phyloP scores from a whole-genome alignment of 2,888 invertebrate genomes.

The Conops quadrifasciatus region DNA sequence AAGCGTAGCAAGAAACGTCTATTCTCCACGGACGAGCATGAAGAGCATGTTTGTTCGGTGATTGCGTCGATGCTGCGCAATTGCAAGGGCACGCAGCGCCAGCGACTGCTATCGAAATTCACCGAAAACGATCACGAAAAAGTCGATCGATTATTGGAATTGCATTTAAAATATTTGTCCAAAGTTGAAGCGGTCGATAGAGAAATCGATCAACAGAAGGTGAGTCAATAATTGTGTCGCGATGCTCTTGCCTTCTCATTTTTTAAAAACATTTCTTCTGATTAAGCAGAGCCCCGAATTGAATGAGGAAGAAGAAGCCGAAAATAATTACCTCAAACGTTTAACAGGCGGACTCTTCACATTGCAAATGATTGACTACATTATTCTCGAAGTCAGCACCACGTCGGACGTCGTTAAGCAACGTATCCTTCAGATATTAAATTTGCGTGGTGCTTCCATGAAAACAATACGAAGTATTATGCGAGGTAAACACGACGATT shows the following conservation, averaged over 20 bases:
- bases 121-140: conserved; percentile 98
- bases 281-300: conserved; percentile 57
- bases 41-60: conserved; percentile 94
- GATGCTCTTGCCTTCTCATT: background rate
- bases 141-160: conserved; percentile 93
- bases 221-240: conserved; percentile 39
- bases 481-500: conserved; percentile 73
- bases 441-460: conserved; percentile 87
- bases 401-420: conserved; percentile 79
- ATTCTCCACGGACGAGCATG: conserved; percentile 87
- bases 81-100: conserved; percentile 89
- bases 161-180: conserved; percentile 96
- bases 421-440: conserved; percentile 86
- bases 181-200: conserved; percentile 88
- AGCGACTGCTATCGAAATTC: conserved; percentile 92
- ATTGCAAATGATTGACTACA: conserved; percentile 92
- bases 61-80: conserved; percentile 93
- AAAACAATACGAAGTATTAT: conserved; percentile 93
- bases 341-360: conserved; percentile 96
- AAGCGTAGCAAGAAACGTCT: conserved; percentile 81
- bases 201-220: conserved; percentile 72
- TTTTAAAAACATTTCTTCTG: conserved; percentile 24
- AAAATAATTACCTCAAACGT: conserved; percentile 86
- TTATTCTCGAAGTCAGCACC: conserved; percentile 79
- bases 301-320: conserved; percentile 79